phyloP scores from a whole-genome alignment of 2,113 vertebrate genomes.

The Narcine bancroftii region DNA sequence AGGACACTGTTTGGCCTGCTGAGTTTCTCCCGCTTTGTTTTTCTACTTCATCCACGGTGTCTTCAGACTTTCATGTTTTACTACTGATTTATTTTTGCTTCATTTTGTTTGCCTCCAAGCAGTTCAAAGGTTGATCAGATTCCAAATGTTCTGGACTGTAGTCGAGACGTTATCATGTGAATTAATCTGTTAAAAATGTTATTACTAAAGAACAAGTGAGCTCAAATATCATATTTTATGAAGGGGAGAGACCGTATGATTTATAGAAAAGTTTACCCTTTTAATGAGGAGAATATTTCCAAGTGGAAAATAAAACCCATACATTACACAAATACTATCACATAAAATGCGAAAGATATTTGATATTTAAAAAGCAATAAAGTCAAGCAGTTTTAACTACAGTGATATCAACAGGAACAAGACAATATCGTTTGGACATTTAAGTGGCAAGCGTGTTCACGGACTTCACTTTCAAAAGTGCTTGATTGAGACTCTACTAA shows the following conservation, averaged over 20 bases:
- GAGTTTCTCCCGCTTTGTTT: no score
- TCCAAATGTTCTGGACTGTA: not conserved
- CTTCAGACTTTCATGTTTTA: no score
- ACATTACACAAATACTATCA: not conserved
- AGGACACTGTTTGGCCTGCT: no score
- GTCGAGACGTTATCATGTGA: not conserved
- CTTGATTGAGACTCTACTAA: not conserved
- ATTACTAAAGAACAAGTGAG: not conserved
- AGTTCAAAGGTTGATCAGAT: not conserved
- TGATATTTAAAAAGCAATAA: not conserved
- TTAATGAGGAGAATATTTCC: not conserved
- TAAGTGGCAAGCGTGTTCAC: not conserved
- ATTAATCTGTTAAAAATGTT: not conserved
- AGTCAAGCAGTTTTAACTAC: not conserved
- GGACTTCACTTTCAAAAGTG: not conserved
- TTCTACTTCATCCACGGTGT: no score
- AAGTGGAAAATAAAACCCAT: not conserved
- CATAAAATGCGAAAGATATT: not conserved
- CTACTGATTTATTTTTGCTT: not conserved
- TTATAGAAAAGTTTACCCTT: not conserved
- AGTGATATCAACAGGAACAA: not conserved
- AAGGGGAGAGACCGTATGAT: not conserved
- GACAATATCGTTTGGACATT: not conserved
- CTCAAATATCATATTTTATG: not conserved
- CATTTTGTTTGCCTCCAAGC: not conserved